Base-by-base conservation (phyloP, 2,888 invertebrate species). In the Euzetes globulus region DNA sequence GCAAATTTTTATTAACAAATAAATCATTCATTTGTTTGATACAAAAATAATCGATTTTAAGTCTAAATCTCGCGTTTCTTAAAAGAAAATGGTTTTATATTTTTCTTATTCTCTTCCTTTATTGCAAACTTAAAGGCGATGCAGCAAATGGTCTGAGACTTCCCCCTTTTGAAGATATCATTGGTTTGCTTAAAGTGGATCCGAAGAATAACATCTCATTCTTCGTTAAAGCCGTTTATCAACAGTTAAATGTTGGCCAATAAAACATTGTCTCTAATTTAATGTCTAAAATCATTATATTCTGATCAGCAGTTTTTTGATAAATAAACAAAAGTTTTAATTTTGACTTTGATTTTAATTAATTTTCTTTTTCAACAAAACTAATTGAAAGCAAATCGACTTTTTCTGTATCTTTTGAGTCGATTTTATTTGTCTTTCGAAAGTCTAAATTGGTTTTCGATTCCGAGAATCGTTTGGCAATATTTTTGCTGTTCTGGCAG, bases 81-180 rank as follows among this genome's bases (percentile, higher is more conserved):
- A 47, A 3, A 17, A n/a, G 19, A 17, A n/a, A 52, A 19, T 52
- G 52, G 19, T 52, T 52, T 19, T 19, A 52, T 19, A n/a, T 52
- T 52, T 52, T n/a, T 52, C 1, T 52, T 19, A 19, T 2, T 17
- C 19, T 17, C 19, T 52, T 52, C 52, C 17, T n/a, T 52, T 52
- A n/a, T 52, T 7, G 7, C 55, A 1, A 4, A 25, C 13, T 63
- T 33, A 17, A 1, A 63, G 63, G 63, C 63, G 33, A 63, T 33
- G 63, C 9, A 33, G 11, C 55, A 19, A 63, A 19, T 33, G 63
- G 29, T 33, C n/a, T 33, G 9, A 63, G 15, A 19, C 37, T 63
- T 19, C 63, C 63, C 2, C 33, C 63, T 1, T 63, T 63, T 63
- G 63, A 63, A n/a, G 63, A 63, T 63, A 63, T 63, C 37, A 5